phyloP scores from a whole-genome alignment of 2,113 vertebrate genomes.

The Pantherophis guttatus region DNA sequence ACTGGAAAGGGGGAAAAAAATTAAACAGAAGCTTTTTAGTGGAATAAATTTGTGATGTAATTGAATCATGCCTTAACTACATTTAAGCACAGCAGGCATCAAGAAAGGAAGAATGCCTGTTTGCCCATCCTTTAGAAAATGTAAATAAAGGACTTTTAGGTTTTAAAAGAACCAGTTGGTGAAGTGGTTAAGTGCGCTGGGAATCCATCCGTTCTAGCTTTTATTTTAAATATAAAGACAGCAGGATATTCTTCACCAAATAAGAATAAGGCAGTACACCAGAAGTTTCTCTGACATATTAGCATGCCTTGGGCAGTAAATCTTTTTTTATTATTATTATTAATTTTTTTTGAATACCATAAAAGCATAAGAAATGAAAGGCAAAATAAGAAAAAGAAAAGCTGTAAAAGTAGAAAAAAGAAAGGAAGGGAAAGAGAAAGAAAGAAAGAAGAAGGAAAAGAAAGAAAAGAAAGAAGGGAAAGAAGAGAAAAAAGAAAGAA shows the following conservation, averaged over 20 bases:
- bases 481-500: not conserved
- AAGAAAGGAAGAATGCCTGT: not conserved
- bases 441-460: no score
- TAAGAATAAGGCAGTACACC: not conserved
- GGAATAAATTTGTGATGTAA: slow-evolving; percentile 29
- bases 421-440: not conserved
- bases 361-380: not conserved
- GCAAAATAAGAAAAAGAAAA: not conserved
- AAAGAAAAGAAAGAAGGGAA: no score
- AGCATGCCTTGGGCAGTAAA: not conserved
- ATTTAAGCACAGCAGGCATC: not conserved
- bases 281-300: not conserved
- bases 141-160: not conserved
- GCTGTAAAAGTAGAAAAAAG: not conserved
- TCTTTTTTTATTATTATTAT: not conserved
- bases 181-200: not conserved
- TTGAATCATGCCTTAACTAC: not conserved
- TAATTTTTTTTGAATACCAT: not conserved
- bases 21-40: not conserved
- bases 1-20: not conserved
- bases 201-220: not conserved
- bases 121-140: not conserved
- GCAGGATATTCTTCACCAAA: not conserved
- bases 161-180: not conserved
- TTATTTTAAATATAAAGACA: not conserved